Evolutionary conservation across 2,888 invertebrate genomes (phyloP), one percentile per base, ranked within the genome.

Genomic region (Ceriagrion tenellum): DNA sequence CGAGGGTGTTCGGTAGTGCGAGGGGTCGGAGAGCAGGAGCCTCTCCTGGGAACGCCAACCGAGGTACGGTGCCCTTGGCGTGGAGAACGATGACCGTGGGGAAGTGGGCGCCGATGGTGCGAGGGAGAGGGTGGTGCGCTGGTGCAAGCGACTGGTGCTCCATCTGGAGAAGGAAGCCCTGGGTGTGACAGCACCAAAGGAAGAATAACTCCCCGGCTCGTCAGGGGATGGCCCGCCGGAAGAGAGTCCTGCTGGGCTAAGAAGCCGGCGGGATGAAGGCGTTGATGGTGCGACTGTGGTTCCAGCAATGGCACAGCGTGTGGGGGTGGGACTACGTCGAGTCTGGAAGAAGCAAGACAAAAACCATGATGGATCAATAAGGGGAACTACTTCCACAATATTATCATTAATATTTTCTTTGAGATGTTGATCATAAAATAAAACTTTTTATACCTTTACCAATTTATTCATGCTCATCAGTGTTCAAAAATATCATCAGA

Each of bases 31-130:
- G 10, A 96, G 95, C 81, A 96, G 96, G 95, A 99, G 97, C 96
- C 98, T 98, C 97, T 99, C 99, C 97, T 99, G 98, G 96, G 98
- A 98, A 96, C 99, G 97, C 99, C 99, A 99, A 95, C 99, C 99
- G 95, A 99, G 97, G 97, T 99, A 99, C 0, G 99, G 99, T 97
- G 98, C 98, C 81, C 99, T 98, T 18, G 88, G 56, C 18, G 95
- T 26, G 30, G 95, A 95, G 40, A 89, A 95, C n/a, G 88, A 88
- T 55, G 88, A 95, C 16, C 95, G 88, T 16, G 95, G 95, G 26
- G 95, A 95, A 35, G 95, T 95, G 30, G 88, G 74, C 26, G 95
- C 91, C 20, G 95, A 95, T 30, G 93, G 93, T n/a, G 93, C 93
- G 18, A 93, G 69, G 40, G 93, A 93, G 40, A 93, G 93, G 40